A percentile compares a stretch with the other conserved stretches of the same genome.
These are phyloP conservation scores for Hypanus sabinus DNA, from an alignment of 2,113 vertebrate species.

Conservation along the genomic window DNA sequence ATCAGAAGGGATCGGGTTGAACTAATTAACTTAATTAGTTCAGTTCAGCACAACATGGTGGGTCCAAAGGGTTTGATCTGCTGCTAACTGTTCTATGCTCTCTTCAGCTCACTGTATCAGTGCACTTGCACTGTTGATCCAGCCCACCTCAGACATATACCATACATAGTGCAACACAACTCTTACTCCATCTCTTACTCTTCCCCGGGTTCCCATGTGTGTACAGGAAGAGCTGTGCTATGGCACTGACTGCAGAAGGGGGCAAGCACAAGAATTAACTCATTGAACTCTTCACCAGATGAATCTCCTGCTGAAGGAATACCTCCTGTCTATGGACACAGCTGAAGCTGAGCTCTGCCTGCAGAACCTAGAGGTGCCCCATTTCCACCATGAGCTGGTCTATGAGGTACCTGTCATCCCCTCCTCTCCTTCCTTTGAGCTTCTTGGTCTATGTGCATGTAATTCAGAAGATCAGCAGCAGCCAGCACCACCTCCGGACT, in stretches of 20 bases:
- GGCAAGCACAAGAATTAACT: background rate
- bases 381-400: slow-evolving; percentile 36
- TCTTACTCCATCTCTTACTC: too few relatives aligned
- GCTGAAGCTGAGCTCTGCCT: slow-evolving; percentile 29
- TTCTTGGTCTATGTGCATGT: background rate
- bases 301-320: slow-evolving; percentile 36
- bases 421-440: background rate
- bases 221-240: background rate
- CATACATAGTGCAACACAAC: too few relatives aligned
- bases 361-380: slow-evolving; percentile 32
- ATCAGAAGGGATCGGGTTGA: too few relatives aligned
- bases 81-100: too few relatives aligned
- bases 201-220: too few relatives aligned
- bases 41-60: too few relatives aligned
- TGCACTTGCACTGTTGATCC: too few relatives aligned
- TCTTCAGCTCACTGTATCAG: too few relatives aligned
- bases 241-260: background rate
- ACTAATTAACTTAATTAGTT: too few relatives aligned
- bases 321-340: slow-evolving; percentile 7
- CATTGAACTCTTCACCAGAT: slow-evolving; percentile 21
- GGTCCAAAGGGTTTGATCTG: too few relatives aligned
- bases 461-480: background rate
- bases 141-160: too few relatives aligned
- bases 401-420: slow-evolving; percentile 20
- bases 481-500: background rate